Evolutionary conservation across 1,140 invertebrate species (phyloP), one percentile per base, ranked within the genome.

Genomic region (Heliconius melpomene): DNA sequence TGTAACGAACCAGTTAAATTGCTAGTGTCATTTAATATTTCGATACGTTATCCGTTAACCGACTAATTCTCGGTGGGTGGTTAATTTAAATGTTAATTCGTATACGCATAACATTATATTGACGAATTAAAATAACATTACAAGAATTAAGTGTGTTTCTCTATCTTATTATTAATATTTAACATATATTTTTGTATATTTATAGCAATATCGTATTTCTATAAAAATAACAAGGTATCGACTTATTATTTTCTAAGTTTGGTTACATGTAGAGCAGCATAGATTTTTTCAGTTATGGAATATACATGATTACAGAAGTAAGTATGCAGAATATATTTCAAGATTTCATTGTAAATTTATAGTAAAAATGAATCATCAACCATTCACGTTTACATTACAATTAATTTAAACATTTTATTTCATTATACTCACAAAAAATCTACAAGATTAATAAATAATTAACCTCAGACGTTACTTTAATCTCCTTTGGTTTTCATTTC

Each of bases 31-130:
- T 18, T 70, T 57, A 71, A 46, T 77, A 77, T 29, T 66, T 29
- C 23, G 23, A 66, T 46, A 77, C 1, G 9, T 20, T 71, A 29
- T 77, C 36, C 32, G 60, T 29, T 77, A 77, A 26, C 75, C 40
- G 38, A 20, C 26, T 50, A 70, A 46, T 66, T 29, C 75, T 70
- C 75, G 16, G 75, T 77, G 60, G 75, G 75, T 70, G 75, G 75
- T 70, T 70, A 60, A 70, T 50, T 77, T 40, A 76, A 70, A 76
- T 18, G 71, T 32, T 60, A 50, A 77, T 77, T 77, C 60, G 9
- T 16, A 26, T 66, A 66, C 60, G 23, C 11, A 66, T 66, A 60
- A 60, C 23, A 66, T 66, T 13, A 66, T 66, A 66, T 66, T 26
- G n/a, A 66, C 57, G 57, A 66, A 66, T 66, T 66, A 66, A 66